A percentile compares a stretch with the other conserved stretches of the same genome.
Evolutionary conservation across 2,888 invertebrate genomes (phyloP).

Genomic region (Lycaena phlaeas): DNA sequence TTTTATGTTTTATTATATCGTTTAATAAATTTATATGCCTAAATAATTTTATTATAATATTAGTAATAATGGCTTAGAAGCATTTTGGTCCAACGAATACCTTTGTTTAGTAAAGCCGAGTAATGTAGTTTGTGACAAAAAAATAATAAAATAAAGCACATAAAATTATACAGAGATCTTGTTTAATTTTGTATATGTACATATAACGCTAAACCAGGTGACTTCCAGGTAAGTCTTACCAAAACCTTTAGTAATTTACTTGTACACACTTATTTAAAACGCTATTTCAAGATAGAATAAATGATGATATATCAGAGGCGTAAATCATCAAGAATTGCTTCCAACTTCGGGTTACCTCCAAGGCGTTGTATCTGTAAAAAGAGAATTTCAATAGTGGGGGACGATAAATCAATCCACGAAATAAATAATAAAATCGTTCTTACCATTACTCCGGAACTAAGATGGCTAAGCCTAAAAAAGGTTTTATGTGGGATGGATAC

Average conservation of each 20-base stretch:
- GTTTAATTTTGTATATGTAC: not conserved
- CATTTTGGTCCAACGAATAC: conserved; percentile 63
- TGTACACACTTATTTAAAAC: no score
- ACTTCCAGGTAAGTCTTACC: no score
- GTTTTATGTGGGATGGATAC: not conserved
- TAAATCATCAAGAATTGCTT: not conserved
- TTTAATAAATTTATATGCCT: conserved; percentile 43
- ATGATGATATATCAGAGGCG: no score
- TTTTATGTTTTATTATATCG: conserved; percentile 59
- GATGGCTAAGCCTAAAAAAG: no score
- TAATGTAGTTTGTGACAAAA: conserved; percentile 68
- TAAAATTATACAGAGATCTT: conserved; percentile 29
- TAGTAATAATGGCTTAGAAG: conserved; percentile 57
- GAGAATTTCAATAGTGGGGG: not conserved
- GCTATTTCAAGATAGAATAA: no score
- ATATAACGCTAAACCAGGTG: not conserved
- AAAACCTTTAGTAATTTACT: no score
- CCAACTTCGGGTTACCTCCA: conserved; percentile 2
- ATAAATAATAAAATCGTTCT: no score
- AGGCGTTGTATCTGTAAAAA: not conserved
- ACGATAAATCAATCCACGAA: not conserved
- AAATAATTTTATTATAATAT: conserved; percentile 47
- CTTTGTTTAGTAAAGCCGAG: conserved; percentile 59
- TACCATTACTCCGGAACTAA: no score
- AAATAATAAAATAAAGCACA: conserved; percentile 54